Conservation (phyloP, 2,888 invertebrate species). For the Pollenia griseotomentosa region DNA sequence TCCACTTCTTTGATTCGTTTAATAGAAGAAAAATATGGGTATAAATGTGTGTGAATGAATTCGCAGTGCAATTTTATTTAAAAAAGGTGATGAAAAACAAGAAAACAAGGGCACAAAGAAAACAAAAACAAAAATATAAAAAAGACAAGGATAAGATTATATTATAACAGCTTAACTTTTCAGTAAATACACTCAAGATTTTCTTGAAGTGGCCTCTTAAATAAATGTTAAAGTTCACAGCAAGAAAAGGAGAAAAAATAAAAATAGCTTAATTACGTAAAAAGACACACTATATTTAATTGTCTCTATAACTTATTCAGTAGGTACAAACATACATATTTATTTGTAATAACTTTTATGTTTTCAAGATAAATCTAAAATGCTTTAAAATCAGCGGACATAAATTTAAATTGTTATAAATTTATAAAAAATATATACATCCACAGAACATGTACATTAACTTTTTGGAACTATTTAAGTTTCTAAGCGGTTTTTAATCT, state of each 20-base stretch:
- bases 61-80: background rate
- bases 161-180: constrained; percentile 60
- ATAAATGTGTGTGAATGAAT: background rate
- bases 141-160: constrained; percentile 62
- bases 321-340: background rate
- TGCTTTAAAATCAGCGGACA: background rate
- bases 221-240: constrained; percentile 42
- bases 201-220: constrained; percentile 42
- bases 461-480: no score
- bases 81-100: background rate
- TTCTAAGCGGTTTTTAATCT: no score
- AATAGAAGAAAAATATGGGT: background rate
- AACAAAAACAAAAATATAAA: constrained; percentile 2
- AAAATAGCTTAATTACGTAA: constrained; percentile 10
- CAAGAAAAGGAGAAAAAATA: constrained; percentile 15
- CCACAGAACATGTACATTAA: no score
- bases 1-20: background rate
- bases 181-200: constrained; percentile 62
- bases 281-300: background rate
- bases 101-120: constrained; percentile 3
- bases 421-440: no score
- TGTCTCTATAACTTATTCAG: constrained; percentile 20
- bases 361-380: background rate
- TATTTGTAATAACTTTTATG: background rate
- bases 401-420: background rate